phyloP scores from a whole-genome alignment of 1,140 invertebrate genomes.

The Calliopsis andreniformis region DNA sequence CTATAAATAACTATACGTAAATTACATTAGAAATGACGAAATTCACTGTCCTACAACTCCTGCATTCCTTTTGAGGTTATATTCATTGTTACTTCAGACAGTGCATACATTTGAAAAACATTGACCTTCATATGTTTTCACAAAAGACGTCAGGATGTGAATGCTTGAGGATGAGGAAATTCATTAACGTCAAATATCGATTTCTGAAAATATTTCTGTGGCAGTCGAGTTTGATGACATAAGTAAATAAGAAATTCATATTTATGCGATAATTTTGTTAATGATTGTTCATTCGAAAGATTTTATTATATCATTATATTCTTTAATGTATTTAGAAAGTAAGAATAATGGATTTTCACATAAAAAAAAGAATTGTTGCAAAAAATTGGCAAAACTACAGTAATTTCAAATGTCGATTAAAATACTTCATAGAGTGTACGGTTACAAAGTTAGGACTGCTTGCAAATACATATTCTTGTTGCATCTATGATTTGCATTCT shows the following conservation, averaged over 20 bases:
- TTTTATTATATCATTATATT: neutral
- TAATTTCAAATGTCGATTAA: neutral
- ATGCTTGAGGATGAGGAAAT: neutral
- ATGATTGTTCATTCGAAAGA: too few species aligned
- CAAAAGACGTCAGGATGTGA: neutral
- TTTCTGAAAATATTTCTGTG: neutral
- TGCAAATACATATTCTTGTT: neutral
- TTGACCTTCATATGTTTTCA: conserved; percentile 41
- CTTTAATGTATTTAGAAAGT: neutral
- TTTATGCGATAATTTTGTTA: too few species aligned
- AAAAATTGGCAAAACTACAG: neutral
- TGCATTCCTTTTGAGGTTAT: conserved; percentile 25
- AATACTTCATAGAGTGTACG: neutral
- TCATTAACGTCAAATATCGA: conserved; percentile 18
- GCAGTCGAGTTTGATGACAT: neutral
- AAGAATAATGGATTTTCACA: neutral
- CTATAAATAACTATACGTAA: neutral
- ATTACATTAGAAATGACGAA: neutral
- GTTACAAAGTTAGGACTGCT: neutral
- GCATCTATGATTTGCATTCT: neutral
- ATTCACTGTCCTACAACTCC: neutral
- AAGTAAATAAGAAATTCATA: neutral
- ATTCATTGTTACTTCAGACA: neutral
- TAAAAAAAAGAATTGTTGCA: neutral
- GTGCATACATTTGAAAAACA: conserved; percentile 20